Percentiles rank a stretch among this genome's conserved stretches.
Evolutionary conservation across 2,888 invertebrate genomes (phyloP).

Genomic region (Xestia ashworthii): DNA sequence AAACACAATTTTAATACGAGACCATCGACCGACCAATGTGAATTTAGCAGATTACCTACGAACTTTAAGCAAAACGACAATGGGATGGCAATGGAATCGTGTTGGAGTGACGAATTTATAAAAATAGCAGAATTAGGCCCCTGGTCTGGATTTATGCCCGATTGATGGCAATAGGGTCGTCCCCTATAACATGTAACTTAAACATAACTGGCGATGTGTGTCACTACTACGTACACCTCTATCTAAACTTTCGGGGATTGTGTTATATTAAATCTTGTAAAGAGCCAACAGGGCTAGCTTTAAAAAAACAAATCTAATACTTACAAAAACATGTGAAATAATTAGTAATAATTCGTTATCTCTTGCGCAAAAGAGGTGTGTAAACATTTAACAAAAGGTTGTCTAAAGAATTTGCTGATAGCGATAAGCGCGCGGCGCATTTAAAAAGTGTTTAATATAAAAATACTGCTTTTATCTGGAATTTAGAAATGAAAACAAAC

Average conservation of each 20-base stretch:
- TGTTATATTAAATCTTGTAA: not conserved
- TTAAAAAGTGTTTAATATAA: not conserved
- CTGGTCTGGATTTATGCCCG: not conserved
- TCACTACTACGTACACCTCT: not conserved
- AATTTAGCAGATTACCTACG: too few relatives aligned
- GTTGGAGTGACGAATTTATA: too few relatives aligned
- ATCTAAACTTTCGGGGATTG: not conserved
- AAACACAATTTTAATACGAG: too few relatives aligned
- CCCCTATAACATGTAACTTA: not conserved
- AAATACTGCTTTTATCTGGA: conserved; percentile 5
- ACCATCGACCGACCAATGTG: too few relatives aligned
- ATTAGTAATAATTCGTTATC: conserved; percentile 22
- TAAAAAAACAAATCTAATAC: not conserved
- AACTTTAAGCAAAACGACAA: too few relatives aligned
- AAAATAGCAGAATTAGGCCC: too few relatives aligned
- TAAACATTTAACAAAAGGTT: conserved; percentile 17
- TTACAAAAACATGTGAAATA: conserved; percentile 10
- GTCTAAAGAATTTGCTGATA: conserved; percentile 41
- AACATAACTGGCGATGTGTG: not conserved
- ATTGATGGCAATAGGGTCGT: not conserved
- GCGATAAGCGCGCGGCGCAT: conserved; percentile 12
- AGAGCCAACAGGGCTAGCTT: not conserved
- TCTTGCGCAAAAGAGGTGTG: conserved; percentile 36
- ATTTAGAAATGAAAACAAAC: conserved; percentile 12
- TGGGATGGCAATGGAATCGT: too few relatives aligned